Percentiles rank a stretch among this genome's conserved stretches.
phyloP scores from a whole-genome alignment of 2,888 invertebrate species.

The Onchidella celtica region DNA sequence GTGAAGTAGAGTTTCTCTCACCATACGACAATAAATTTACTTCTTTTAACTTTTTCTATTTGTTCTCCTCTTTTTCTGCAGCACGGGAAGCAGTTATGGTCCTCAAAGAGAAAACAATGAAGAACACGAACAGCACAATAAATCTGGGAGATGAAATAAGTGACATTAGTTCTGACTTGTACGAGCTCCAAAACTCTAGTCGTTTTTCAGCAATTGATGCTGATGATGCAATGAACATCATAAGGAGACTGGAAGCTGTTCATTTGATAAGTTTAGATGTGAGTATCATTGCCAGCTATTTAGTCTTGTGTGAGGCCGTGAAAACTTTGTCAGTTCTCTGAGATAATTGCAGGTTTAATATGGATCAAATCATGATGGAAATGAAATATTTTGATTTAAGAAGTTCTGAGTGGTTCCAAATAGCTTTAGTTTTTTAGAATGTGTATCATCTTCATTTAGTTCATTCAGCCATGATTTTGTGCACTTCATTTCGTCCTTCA shows the following conservation, averaged over 20 bases:
- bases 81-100: conserved; percentile 80
- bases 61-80: conserved; percentile 52
- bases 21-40: too few relatives aligned
- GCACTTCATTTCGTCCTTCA: too few relatives aligned
- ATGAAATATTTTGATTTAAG: too few relatives aligned
- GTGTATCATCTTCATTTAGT: too few relatives aligned
- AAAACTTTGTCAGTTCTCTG: too few relatives aligned
- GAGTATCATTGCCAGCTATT: not conserved
- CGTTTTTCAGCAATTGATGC: conserved; percentile 59
- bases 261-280: conserved; percentile 56
- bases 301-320: not conserved
- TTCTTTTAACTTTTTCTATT: too few relatives aligned
- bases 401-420: too few relatives aligned
- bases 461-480: too few relatives aligned
- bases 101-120: conserved; percentile 81
- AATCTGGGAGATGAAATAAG: conserved; percentile 72
- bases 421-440: too few relatives aligned
- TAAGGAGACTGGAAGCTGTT: conserved; percentile 58
- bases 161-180: conserved; percentile 71
- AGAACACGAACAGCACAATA: conserved; percentile 60
- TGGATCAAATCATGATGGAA: too few relatives aligned
- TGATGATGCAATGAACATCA: conserved; percentile 60
- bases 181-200: conserved; percentile 70
- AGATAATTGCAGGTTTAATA: too few relatives aligned
- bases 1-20: too few relatives aligned